A percentile compares a stretch with the other conserved stretches of the same genome.
Evolutionary conservation across 1,140 invertebrate genomes (phyloP).

Genomic region (Trichogramma pretiosum): DNA sequence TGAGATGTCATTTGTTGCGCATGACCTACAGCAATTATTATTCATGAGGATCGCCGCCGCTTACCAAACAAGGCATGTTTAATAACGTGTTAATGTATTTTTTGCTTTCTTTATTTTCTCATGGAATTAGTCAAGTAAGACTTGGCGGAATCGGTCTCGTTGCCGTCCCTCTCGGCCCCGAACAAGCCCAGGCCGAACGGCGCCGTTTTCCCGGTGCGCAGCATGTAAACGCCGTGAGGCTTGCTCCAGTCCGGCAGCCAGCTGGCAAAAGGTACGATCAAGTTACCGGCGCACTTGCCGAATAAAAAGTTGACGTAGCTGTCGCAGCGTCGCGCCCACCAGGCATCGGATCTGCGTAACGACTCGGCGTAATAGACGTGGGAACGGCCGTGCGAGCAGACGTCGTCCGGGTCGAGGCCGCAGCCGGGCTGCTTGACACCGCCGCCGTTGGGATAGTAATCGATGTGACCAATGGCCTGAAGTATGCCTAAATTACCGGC

Average conservation of each 20-base stretch:
- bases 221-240: background rate
- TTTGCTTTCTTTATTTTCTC: background rate
- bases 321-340: background rate
- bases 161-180: background rate
- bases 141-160: background rate
- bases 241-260: background rate
- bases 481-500: background rate
- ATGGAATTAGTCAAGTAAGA: too few relatives aligned
- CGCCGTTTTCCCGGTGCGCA: background rate
- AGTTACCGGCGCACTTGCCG: background rate
- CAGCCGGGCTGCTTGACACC: slow-evolving; percentile 8
- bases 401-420: background rate
- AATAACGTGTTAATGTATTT: too few relatives aligned
- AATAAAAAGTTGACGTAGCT: background rate
- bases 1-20: too few relatives aligned
- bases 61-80: too few relatives aligned
- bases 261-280: background rate
- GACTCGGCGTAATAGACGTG: slow-evolving; percentile 5
- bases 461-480: background rate
- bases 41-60: too few relatives aligned
- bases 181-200: background rate
- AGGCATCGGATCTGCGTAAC: background rate
- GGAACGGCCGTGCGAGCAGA: slow-evolving; percentile 1
- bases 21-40: too few relatives aligned
- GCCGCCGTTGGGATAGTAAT: slow-evolving; percentile 12